A percentile compares a stretch with the other conserved stretches of the same genome.
Evolutionary conservation across 2,888 invertebrate genomes (phyloP).

Genomic region (Tiphia femorata): DNA sequence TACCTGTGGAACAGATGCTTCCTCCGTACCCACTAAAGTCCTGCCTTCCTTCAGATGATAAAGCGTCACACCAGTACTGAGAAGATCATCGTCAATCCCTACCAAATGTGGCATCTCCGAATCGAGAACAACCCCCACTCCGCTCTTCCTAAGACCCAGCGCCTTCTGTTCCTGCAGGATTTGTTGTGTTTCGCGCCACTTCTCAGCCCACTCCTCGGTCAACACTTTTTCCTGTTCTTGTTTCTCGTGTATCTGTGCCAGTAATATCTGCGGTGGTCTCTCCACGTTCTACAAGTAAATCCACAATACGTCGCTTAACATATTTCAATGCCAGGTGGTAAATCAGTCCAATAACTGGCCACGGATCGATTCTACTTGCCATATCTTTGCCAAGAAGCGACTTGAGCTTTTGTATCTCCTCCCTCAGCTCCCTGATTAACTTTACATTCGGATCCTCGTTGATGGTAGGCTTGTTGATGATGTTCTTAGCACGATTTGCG

Average conservation of each 20-base stretch:
- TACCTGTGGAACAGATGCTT: constrained; percentile 72
- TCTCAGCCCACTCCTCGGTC: constrained; percentile 93
- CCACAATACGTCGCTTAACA: too few species aligned
- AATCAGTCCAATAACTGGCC: neutral
- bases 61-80: constrained; percentile 91
- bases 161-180: constrained; percentile 91
- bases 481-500: constrained; percentile 91
- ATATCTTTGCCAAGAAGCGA: constrained; percentile 80
- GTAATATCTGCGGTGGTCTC: constrained; percentile 75
- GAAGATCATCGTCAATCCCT: constrained; percentile 90
- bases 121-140: constrained; percentile 88
- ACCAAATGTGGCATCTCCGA: constrained; percentile 94
- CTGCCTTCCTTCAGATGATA: constrained; percentile 93
- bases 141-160: constrained; percentile 87
- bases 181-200: constrained; percentile 92
- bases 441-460: constrained; percentile 93
- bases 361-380: constrained; percentile 71
- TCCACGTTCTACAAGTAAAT: constrained; percentile 71
- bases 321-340: neutral
- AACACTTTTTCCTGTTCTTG: constrained; percentile 91
- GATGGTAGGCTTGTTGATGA: constrained; percentile 91
- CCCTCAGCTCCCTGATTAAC: constrained; percentile 85
- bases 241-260: constrained; percentile 87
- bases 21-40: constrained; percentile 86
- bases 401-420: constrained; percentile 87